Evolutionary conservation across 1,140 invertebrate species (phyloP).

Genomic region (Solen grandis): DNA sequence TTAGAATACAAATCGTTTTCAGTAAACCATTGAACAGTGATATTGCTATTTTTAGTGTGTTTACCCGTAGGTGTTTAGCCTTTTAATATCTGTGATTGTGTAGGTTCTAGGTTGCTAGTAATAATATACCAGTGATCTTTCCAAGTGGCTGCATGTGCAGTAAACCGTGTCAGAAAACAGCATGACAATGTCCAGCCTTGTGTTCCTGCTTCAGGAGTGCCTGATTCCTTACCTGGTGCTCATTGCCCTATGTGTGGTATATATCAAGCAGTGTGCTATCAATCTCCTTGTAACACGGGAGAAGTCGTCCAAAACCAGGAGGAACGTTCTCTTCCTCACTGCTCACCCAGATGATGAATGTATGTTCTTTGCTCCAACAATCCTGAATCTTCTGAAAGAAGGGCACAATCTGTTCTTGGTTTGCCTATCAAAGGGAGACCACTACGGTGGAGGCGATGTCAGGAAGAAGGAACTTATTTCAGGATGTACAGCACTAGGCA

Average conservation of each 20-base stretch:
- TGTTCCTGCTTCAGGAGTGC: conserved; percentile 1
- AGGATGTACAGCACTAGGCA: conserved; percentile 89
- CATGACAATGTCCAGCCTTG: conserved; percentile 1
- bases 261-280: conserved; percentile 29
- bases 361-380: conserved; percentile 98
- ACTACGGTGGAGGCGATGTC: conserved; percentile 85
- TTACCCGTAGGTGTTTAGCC: neutral
- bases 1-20: conserved; percentile 36
- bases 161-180: neutral
- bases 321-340: conserved; percentile 88
- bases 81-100: neutral
- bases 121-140: neutral
- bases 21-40: conserved; percentile 13
- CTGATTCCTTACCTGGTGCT: neutral
- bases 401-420: conserved; percentile 88
- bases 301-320: neutral
- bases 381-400: conserved; percentile 86
- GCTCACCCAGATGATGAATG: conserved; percentile 97
- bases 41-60: neutral
- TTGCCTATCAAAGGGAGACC: conserved; percentile 92
- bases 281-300: neutral
- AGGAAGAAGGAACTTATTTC: conserved; percentile 90
- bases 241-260: conserved; percentile 21
- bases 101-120: neutral
- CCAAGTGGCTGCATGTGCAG: neutral